Conservation (phyloP, 1,140 invertebrate species). For the Lasaia peninsularis region DNA sequence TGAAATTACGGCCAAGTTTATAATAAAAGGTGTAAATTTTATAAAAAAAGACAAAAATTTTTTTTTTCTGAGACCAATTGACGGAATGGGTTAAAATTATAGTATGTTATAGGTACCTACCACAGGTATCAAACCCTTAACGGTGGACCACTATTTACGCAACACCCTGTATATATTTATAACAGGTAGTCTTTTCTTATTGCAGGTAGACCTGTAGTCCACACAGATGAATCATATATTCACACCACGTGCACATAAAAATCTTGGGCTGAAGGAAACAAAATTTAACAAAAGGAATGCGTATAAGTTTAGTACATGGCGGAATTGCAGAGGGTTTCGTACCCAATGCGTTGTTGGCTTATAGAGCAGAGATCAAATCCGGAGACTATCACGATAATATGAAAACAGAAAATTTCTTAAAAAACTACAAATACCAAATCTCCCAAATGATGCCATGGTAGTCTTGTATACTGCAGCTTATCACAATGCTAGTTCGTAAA, state of each 20-base stretch:
- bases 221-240: neutral
- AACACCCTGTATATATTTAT: neutral
- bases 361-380: slow-evolving; percentile 5
- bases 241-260: neutral
- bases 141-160: too few relatives aligned
- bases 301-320: too few relatives aligned
- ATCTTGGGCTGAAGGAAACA: neutral
- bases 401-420: neutral
- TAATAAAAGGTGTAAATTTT: too few relatives aligned
- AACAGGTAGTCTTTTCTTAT: neutral
- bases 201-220: neutral
- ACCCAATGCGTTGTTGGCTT: too few relatives aligned
- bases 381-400: neutral
- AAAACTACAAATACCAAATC: neutral
- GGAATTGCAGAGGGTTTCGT: too few relatives aligned
- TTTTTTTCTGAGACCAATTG: too few relatives aligned
- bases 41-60: too few relatives aligned
- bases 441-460: neutral
- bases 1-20: too few relatives aligned
- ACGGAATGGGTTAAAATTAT: too few relatives aligned
- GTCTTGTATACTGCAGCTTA: neutral
- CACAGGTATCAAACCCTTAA: too few relatives aligned
- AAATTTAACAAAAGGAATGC: too few relatives aligned
- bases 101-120: too few relatives aligned
- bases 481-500: slow-evolving; percentile 1